Base-by-base conservation (phyloP, 1,140 invertebrate genomes). In the Mesaphorura yosii region DNA sequence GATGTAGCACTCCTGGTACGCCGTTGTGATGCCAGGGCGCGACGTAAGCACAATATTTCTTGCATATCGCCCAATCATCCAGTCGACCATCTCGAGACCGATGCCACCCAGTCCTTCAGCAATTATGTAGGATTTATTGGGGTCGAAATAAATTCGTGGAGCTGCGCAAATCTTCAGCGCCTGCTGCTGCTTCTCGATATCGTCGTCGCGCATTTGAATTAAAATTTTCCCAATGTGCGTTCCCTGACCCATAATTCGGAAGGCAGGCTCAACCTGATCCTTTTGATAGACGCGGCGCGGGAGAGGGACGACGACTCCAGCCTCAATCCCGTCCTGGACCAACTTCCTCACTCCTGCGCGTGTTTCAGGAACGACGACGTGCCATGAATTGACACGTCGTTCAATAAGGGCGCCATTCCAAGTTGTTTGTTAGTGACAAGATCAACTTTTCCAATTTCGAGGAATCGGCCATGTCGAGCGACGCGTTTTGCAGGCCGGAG, bases 171-270 rank as follows among this genome's bases (percentile, higher is more conserved):
- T n/a, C 12, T 19, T 48, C 17, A 10, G 10, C 29, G 47, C 28
- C 22, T 17, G n/a, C n/a, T n/a, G n/a, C n/a, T n/a, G n/a, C n/a
- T n/a, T n/a, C n/a, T n/a, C n/a, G n/a, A n/a, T 26, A 34, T 40
- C 65, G 60, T 70, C 67, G 15, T 69, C 66, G 38, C 64, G 45
- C 17, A 71, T 59, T 63, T 64, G 28, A n/a, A 68, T 63, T 22
- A 69, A 48, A 38, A 87, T 83, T 76, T 91, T 91, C 54, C 88
- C 88, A 51, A 88, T 84, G 67, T 91, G 88, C 71, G 88, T 88
- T 15, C 87, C 88, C 53, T 80, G 76, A 5, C 84, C 81, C 79
- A 91, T 86, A 64, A 80, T 79, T 45, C 80, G 70, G 68, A 83
- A 84, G 2, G 80, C 80, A 57, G 77, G 67, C 64, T 82, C 80